phyloP scores from a whole-genome alignment of 2,113 vertebrate species.

The Neotragus pygmaeus region DNA sequence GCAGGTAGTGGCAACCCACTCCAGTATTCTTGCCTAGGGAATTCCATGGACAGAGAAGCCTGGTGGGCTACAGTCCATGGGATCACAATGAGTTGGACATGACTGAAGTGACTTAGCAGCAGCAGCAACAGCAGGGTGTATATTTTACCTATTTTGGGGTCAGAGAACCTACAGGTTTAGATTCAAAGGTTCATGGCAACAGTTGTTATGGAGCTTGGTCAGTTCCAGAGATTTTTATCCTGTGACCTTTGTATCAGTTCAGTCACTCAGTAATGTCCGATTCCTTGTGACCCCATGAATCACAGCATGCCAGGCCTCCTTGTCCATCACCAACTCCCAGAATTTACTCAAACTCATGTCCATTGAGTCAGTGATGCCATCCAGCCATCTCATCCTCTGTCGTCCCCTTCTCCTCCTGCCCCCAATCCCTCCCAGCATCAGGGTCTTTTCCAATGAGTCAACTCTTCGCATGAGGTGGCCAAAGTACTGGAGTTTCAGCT shows the following conservation, averaged over 20 bases:
- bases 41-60: background rate
- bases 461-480: no score
- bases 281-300: no score
- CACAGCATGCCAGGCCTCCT: no score
- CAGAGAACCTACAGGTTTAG: background rate
- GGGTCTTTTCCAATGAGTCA: no score
- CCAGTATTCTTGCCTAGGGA: background rate
- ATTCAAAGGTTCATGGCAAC: background rate
- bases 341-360: no score
- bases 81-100: rapidly evolving
- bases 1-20: background rate
- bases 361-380: no score
- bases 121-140: background rate
- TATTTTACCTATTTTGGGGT: background rate
- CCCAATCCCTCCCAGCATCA: no score
- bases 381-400: no score
- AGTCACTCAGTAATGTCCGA: no score
- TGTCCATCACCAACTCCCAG: no score
- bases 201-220: background rate
- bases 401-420: no score
- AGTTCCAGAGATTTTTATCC: background rate
- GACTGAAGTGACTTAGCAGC: background rate
- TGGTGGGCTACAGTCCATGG: background rate
- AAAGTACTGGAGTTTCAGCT: no score
- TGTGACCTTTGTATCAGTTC: background rate